Conservation (phyloP, 2,797 vertebrate genomes). For the Leptodactylus fallax region DNA sequence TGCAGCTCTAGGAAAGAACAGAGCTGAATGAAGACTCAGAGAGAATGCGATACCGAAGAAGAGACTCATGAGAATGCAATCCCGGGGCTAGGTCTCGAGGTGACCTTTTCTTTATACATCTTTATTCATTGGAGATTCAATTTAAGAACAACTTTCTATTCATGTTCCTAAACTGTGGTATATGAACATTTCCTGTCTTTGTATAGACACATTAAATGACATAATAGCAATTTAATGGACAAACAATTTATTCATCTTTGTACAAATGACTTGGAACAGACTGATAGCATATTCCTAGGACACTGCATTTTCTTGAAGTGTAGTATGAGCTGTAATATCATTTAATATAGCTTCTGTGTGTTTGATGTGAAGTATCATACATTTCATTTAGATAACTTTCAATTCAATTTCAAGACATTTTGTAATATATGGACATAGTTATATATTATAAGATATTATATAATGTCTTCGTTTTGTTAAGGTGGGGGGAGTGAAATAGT, state of each 20-base stretch:
- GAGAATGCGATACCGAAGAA: conserved; percentile 41
- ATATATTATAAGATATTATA: not conserved
- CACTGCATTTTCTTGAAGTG: not conserved
- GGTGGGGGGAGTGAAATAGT: not conserved
- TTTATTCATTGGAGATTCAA: conserved; percentile 37
- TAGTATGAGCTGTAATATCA: not conserved
- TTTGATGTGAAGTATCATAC: conserved; percentile 10
- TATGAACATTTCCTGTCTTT: conserved; percentile 20
- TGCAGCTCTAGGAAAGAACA: conserved; percentile 39
- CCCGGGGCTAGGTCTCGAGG: conserved; percentile 51
- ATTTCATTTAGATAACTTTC: conserved; percentile 3
- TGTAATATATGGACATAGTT: not conserved
- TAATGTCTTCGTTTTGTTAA: not conserved
- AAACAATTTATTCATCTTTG: conserved; percentile 34
- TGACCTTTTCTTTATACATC: conserved; percentile 61
- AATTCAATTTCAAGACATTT: not conserved
- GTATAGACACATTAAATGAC: conserved; percentile 4
- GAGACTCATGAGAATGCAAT: conserved; percentile 31
- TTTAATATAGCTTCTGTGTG: not conserved
- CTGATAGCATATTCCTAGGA: conserved; percentile 10
- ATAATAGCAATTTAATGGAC: conserved; percentile 37
- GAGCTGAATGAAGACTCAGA: conserved; percentile 35
- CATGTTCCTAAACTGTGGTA: conserved; percentile 3
- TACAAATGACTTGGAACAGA: conserved; percentile 29
- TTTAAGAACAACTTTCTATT: conserved; percentile 36